Percentiles rank a stretch among this genome's conserved stretches.
Evolutionary conservation across 2,888 invertebrate species (phyloP).

Genomic region (Terebella lapidaria): DNA sequence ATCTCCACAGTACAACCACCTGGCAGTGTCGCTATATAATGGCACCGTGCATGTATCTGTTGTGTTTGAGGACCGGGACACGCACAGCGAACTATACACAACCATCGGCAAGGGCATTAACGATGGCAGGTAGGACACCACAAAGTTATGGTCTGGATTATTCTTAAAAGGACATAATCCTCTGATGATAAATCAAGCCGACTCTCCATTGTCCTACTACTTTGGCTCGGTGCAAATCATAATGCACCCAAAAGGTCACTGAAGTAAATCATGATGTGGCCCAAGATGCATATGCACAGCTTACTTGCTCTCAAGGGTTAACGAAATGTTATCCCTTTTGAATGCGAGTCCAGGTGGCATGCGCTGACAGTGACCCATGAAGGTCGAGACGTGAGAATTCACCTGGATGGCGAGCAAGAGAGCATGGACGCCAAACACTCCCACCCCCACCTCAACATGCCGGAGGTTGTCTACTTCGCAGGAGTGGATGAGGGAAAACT

Average conservation of each 20-base stretch:
- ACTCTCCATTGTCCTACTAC: too few species aligned
- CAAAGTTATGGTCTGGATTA: too few species aligned
- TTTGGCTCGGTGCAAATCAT: too few species aligned
- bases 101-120: slow-evolving; percentile 44
- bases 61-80: slow-evolving; percentile 76
- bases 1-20: slow-evolving; percentile 76
- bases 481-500: neutral
- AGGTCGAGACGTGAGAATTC: neutral
- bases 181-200: too few species aligned
- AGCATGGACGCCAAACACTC: neutral
- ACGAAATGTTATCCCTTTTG: too few species aligned
- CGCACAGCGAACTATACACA: slow-evolving; percentile 30
- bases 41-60: slow-evolving; percentile 79
- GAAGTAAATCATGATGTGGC: neutral
- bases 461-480: neutral
- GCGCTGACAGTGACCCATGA: neutral
- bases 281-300: neutral
- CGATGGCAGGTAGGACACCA: slow-evolving; percentile 47
- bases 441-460: slow-evolving; percentile 2
- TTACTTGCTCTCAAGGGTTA: too few species aligned
- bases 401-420: neutral
- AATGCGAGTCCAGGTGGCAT: slow-evolving; percentile 7
- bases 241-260: neutral
- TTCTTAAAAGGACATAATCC: too few species aligned
- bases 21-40: slow-evolving; percentile 74